Conservation (phyloP, 2,797 vertebrate species). For the Brachymystax lenok region DNA sequence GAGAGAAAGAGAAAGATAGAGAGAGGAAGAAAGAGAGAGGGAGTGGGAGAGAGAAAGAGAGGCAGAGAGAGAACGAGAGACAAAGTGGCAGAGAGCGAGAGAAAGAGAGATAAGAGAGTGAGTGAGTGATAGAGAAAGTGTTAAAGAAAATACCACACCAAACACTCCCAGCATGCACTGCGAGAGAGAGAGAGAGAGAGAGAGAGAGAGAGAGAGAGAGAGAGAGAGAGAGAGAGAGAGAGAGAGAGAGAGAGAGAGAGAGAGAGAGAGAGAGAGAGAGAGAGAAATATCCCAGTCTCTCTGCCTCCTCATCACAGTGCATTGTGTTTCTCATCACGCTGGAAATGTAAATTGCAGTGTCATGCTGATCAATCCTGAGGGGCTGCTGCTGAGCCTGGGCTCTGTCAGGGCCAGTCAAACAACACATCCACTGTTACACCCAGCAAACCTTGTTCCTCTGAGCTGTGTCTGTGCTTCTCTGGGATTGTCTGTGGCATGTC, state of each 20-base stretch:
- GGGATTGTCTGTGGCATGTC: constrained; percentile 1
- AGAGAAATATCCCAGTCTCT: constrained; percentile 31
- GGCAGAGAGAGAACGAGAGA: constrained; percentile 29
- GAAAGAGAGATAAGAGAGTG: too few species aligned
- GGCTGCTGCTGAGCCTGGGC: constrained; percentile 63
- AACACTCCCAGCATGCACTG: too few species aligned
- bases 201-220: constrained; percentile 18
- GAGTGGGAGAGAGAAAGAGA: constrained; percentile 1
- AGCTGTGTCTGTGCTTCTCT: constrained; percentile 16
- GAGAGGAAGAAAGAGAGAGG: neutral
- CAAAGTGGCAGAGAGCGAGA: constrained; percentile 17
- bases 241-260: constrained; percentile 12
- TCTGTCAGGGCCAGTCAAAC: constrained; percentile 54
- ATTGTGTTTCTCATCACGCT: constrained; percentile 49
- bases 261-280: constrained; percentile 32
- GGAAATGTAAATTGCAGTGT: constrained; percentile 69
- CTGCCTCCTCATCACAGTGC: constrained; percentile 50
- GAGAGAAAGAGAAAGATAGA: constrained; percentile 21
- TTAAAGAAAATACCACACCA: neutral
- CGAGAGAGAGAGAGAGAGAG: constrained; percentile 4
- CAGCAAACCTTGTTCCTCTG: neutral
- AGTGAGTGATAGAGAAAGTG: too few species aligned
- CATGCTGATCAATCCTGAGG: constrained; percentile 64
- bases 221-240: neutral
- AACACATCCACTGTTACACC: constrained; percentile 21